These are phyloP conservation scores for Tricholaema leucomelas DNA, from an alignment of 2,113 vertebrate species.

Conservation along the genomic window DNA sequence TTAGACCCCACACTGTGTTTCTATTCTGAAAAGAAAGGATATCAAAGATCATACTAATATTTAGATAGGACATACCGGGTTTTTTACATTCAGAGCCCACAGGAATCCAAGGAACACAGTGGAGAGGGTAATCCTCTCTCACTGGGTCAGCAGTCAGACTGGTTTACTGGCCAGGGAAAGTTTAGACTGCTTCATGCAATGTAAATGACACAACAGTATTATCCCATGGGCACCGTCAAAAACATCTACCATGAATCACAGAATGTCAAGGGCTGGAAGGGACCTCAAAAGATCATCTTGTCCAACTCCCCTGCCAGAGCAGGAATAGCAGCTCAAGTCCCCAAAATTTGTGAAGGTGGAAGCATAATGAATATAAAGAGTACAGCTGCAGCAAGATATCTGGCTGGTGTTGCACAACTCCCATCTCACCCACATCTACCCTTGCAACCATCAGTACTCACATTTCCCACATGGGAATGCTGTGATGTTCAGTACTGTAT, in stretches of 20 bases:
- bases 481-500: neutral
- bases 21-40: neutral
- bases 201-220: neutral
- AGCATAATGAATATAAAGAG: neutral
- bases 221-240: neutral
- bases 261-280: too few species aligned
- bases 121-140: neutral
- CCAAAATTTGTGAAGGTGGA: neutral
- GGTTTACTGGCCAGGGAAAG: neutral
- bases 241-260: neutral
- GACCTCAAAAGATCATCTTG: too few species aligned
- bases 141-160: neutral
- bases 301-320: too few species aligned
- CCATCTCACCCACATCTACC: neutral
- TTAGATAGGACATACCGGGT: neutral
- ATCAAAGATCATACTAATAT: neutral
- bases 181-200: slow-evolving; percentile 1
- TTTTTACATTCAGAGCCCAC: neutral
- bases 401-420: neutral
- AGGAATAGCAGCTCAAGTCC: slow-evolving; percentile 3
- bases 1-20: neutral
- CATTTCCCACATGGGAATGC: neutral
- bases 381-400: neutral
- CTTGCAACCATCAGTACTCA: neutral
- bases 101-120: neutral